A percentile compares a stretch with the other conserved stretches of the same genome.
Conservation (phyloP, 2,113 vertebrate genomes). For the Bos taurus region ARS-UCD2.0 NC_037336.1:32830001-32830500, state of each 20-base stretch:
- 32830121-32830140: accelerated
- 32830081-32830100: not conserved
- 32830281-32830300: accelerated
- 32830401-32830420: not conserved
- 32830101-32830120: not conserved
- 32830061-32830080: not conserved
- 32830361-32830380: not conserved
- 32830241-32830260: not conserved
- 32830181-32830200: not conserved
- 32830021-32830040: not conserved
- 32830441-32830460: not conserved
- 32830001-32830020: not conserved
- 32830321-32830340: not conserved
- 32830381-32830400: not conserved
- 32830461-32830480: not conserved
- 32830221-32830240: accelerated
- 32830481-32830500: not conserved
- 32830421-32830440: not conserved
- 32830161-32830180: not conserved
- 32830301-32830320: not conserved
- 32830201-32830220: not conserved
- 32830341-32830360: not conserved
- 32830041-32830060: not conserved
- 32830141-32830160: not conserved
- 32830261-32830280: not conserved